phyloP scores from a whole-genome alignment of 2,888 invertebrate genomes.

The Mechanitis mazaeus region DNA sequence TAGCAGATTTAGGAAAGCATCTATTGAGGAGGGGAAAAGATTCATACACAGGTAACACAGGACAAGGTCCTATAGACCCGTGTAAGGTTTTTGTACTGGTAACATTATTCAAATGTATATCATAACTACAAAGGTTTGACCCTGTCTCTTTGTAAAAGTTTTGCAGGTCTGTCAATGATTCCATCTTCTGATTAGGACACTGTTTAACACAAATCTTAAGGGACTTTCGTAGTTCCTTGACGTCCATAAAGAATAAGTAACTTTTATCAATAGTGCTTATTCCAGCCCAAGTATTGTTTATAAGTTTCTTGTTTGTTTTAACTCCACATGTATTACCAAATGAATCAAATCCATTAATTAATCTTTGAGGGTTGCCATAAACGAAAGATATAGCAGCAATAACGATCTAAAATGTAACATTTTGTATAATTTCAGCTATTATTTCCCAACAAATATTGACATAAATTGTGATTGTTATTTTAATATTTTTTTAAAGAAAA shows the following conservation, averaged over 20 bases:
- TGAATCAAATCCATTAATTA: conserved; percentile 94
- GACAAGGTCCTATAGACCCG: conserved; percentile 84
- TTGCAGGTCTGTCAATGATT: conserved; percentile 80
- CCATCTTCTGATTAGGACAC: conserved; percentile 85
- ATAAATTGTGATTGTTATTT: background rate
- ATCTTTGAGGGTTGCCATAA: conserved; percentile 89
- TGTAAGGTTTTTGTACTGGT: conserved; percentile 57
- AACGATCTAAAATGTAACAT: conserved; percentile 77
- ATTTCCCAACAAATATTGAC: too few relatives aligned
- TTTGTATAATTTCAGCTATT: background rate
- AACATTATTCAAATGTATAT: conserved; percentile 76
- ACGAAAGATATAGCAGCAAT: conserved; percentile 92
- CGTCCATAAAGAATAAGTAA: conserved; percentile 89
- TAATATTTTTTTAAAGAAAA: background rate
- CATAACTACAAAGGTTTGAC: conserved; percentile 86
- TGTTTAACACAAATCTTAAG: conserved; percentile 92
- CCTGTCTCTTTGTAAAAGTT: conserved; percentile 84
- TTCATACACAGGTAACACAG: conserved; percentile 85
- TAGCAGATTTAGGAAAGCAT: conserved; percentile 87
- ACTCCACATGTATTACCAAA: conserved; percentile 97
- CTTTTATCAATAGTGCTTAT: conserved; percentile 86
- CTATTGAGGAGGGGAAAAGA: conserved; percentile 89
- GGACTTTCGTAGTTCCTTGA: conserved; percentile 84
- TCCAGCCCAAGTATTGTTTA: conserved; percentile 85
- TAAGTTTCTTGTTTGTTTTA: conserved; percentile 84